Evolutionary conservation across 2,113 vertebrate species (phyloP).

Genomic region (Microcebus jonahi): DNA sequence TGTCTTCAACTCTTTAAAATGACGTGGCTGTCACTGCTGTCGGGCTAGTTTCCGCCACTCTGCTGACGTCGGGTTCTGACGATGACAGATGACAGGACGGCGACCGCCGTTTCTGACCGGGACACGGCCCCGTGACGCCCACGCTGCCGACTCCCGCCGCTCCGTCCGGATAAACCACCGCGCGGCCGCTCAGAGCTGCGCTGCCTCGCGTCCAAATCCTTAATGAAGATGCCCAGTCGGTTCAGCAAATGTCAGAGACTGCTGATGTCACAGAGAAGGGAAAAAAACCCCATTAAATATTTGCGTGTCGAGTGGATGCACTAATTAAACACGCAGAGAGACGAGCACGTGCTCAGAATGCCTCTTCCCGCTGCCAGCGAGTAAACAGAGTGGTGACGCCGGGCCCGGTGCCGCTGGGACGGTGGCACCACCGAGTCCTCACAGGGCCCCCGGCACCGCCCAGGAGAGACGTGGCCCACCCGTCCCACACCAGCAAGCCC

Average conservation of each 20-base stretch:
- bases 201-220: not conserved
- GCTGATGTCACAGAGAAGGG: not conserved
- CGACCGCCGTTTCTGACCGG: slow-evolving; percentile 28
- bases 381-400: accelerated
- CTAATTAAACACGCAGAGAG: not conserved
- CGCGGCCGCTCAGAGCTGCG: not conserved
- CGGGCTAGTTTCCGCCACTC: not conserved
- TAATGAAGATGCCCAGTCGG: slow-evolving; percentile 34
- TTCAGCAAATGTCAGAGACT: slow-evolving; percentile 60
- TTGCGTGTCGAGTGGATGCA: not conserved
- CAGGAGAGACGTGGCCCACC: accelerated
- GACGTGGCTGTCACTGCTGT: not conserved
- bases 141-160: not conserved
- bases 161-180: not conserved
- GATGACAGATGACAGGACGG: not conserved
- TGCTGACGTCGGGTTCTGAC: not conserved
- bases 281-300: not conserved
- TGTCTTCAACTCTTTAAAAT: not conserved
- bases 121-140: not conserved
- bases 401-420: accelerated
- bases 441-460: accelerated
- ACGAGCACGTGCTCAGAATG: not conserved
- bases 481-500: accelerated
- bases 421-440: accelerated
- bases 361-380: not conserved